Percentiles rank a stretch among this genome's conserved stretches.
phyloP scores from a whole-genome alignment of 2,797 vertebrate genomes.

The Syngnathus rostellatus region DNA sequence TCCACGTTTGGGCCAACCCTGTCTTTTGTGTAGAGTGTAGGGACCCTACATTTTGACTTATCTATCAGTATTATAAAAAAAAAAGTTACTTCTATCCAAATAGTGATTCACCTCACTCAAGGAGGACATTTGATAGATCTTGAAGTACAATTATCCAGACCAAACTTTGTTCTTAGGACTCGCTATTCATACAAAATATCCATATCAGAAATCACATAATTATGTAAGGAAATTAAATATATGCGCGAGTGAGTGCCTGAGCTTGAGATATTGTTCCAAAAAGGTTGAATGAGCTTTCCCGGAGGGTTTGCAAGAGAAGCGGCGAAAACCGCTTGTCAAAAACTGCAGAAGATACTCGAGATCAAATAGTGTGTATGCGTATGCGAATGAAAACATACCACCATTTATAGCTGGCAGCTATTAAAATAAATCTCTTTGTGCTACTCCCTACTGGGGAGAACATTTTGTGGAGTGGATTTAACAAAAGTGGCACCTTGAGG shows the following conservation, averaged over 20 bases:
- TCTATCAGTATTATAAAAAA: background rate
- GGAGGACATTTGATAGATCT: constrained; percentile 2
- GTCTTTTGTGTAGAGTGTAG: background rate
- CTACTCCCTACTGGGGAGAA: constrained; percentile 24
- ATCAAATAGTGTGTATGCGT: constrained; percentile 46
- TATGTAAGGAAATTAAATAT: constrained; percentile 7
- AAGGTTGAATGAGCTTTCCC: constrained; percentile 10
- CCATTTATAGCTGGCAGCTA: constrained; percentile 47
- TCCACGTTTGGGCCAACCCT: background rate
- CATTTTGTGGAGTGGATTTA: constrained; percentile 41
- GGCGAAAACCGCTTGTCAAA: constrained; percentile 23
- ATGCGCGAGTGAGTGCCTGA: background rate
- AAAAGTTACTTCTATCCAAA: background rate
- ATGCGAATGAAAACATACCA: constrained; percentile 43
- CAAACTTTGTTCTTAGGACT: constrained; percentile 10
- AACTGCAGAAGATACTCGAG: constrained; percentile 28
- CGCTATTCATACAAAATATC: background rate
- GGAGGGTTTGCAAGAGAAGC: constrained; percentile 10
- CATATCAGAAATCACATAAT: constrained; percentile 3
- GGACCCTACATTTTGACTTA: no score
- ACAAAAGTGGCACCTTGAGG: constrained; percentile 48
- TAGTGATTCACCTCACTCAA: background rate
- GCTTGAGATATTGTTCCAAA: constrained; percentile 11
- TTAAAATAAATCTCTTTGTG: constrained; percentile 41
- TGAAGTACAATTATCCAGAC: constrained; percentile 18